phyloP scores from a whole-genome alignment of 2,888 invertebrate species.

The Melipona bicolor region DNA sequence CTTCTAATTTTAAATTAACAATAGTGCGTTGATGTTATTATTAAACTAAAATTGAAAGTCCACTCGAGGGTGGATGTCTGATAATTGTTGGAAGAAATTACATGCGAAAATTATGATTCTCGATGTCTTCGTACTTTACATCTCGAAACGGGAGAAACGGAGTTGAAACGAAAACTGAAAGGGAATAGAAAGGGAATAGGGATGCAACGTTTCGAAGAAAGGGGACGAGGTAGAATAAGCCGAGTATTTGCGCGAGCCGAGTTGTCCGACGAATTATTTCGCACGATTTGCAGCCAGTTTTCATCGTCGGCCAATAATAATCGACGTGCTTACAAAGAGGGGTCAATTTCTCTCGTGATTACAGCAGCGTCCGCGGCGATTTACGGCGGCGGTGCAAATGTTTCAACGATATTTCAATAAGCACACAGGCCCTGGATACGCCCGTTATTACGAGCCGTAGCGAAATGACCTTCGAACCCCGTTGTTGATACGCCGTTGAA shows the following conservation, averaged over 20 bases:
- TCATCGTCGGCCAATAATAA: conserved; percentile 33
- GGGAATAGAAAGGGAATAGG: neutral
- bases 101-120: neutral
- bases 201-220: neutral
- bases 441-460: conserved; percentile 37
- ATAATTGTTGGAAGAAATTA: neutral
- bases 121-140: neutral
- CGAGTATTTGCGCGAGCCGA: neutral
- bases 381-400: conserved; percentile 46
- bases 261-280: neutral
- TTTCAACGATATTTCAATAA: conserved; percentile 59
- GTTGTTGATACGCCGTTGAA: conserved; percentile 39
- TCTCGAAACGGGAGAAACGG: neutral
- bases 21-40: too few relatives aligned
- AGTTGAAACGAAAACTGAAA: neutral
- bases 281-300: conserved; percentile 9
- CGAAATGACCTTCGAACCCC: conserved; percentile 42
- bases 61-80: neutral
- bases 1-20: too few relatives aligned
- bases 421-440: conserved; percentile 25
- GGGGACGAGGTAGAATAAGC: neutral
- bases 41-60: too few relatives aligned
- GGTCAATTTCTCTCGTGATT: conserved; percentile 46
- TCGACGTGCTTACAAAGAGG: conserved; percentile 28
- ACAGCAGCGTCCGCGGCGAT: conserved; percentile 29